Percentiles rank a stretch among this genome's conserved stretches.
These are phyloP conservation scores for Magallana ariakensis DNA, from an alignment of 1,140 invertebrate genomes.

Conservation along the genomic window DNA sequence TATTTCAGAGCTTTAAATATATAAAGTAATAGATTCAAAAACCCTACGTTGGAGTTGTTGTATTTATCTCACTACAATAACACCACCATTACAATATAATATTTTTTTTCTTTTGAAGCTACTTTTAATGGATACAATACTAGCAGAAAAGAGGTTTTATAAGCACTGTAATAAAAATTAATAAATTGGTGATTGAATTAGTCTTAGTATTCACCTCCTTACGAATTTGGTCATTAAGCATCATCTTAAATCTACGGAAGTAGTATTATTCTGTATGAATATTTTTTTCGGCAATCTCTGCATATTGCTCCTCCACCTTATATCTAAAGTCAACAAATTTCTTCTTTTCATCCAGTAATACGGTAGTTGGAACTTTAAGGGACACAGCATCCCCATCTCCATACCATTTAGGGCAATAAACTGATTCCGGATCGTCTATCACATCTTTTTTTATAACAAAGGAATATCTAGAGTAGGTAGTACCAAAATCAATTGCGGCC, in stretches of 20 bases:
- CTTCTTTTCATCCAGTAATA: slow-evolving; percentile 43
- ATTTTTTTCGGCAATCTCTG: too few species aligned
- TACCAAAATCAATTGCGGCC: slow-evolving; percentile 50
- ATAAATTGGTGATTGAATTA: too few species aligned
- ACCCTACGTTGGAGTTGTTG: too few species aligned
- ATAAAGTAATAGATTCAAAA: too few species aligned
- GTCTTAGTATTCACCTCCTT: not conserved
- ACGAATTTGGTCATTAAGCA: slow-evolving; percentile 36
- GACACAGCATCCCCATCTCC: slow-evolving; percentile 21
- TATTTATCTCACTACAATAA: too few species aligned
- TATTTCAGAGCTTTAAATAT: too few species aligned
- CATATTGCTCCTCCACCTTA: slow-evolving; percentile 55
- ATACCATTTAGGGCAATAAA: slow-evolving; percentile 21
- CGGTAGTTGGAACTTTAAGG: slow-evolving; percentile 50
- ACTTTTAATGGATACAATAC: not conserved
- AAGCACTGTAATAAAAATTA: too few species aligned
- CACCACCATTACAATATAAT: too few species aligned
- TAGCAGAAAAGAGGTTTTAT: too few species aligned
- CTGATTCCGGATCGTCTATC: not conserved
- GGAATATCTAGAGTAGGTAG: slow-evolving; percentile 46
- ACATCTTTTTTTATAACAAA: slow-evolving; percentile 38
- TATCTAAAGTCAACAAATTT: slow-evolving; percentile 50
- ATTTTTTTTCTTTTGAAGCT: too few species aligned
- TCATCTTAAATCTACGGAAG: slow-evolving; percentile 58
- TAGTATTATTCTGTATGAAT: slow-evolving; percentile 40